Percentiles rank a stretch among this genome's conserved stretches.
phyloP scores from a whole-genome alignment of 1,140 invertebrate species.

The Drosophila varians region DNA sequence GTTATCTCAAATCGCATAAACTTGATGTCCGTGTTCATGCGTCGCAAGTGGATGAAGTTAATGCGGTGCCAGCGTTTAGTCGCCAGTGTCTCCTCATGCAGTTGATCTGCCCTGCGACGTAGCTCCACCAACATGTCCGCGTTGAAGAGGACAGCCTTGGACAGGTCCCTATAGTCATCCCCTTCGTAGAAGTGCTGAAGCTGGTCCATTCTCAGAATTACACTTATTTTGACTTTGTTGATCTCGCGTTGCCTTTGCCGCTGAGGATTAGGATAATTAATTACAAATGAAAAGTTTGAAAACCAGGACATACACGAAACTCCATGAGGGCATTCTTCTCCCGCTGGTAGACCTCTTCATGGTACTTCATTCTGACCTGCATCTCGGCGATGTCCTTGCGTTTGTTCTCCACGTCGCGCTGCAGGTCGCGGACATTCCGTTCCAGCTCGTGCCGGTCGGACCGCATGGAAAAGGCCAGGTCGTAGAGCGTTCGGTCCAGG shows the following conservation, averaged over 20 bases:
- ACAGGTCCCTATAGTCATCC: conserved; percentile 84
- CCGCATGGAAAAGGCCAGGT: conserved; percentile 87
- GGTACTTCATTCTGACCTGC: conserved; percentile 67
- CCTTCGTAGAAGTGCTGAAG: conserved; percentile 86
- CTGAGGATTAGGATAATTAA: conserved; percentile 75
- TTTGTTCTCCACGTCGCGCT: conserved; percentile 83
- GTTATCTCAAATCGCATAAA: conserved; percentile 85
- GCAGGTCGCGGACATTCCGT: conserved; percentile 80
- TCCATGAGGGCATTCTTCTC: conserved; percentile 64
- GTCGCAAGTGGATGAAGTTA: conserved; percentile 84
- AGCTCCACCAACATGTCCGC: conserved; percentile 85
- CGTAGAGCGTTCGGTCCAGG: conserved; percentile 88
- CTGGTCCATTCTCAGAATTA: conserved; percentile 88
- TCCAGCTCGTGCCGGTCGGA: conserved; percentile 85
- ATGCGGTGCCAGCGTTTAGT: conserved; percentile 86
- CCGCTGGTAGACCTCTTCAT: conserved; percentile 63
- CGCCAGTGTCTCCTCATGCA: conserved; percentile 86
- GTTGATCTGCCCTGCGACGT: conserved; percentile 86
- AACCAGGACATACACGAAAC: conserved; percentile 42
- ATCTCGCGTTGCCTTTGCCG: conserved; percentile 88
- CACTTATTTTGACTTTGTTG: conserved; percentile 87
- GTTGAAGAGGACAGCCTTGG: conserved; percentile 87
- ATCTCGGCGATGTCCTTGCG: conserved; percentile 76
- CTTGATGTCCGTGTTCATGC: conserved; percentile 85
- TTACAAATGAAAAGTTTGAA: neutral